Percentiles rank a stretch among this genome's conserved stretches.
Evolutionary conservation across 2,888 invertebrate species (phyloP).

Genomic region (Apamea anceps): DNA sequence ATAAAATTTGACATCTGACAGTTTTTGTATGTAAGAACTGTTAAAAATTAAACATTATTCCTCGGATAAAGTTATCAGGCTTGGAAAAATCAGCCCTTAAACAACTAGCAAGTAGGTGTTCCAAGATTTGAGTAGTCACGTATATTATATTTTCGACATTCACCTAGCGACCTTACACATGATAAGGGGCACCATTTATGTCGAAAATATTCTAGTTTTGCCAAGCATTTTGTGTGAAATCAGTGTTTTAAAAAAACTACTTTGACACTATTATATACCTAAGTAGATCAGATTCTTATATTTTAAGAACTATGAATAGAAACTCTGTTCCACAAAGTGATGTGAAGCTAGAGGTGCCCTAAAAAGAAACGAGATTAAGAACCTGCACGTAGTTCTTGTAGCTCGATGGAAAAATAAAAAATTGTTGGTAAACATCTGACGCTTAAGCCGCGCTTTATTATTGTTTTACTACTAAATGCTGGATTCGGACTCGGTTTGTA

Average conservation of each 20-base stretch:
- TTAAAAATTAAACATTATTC: no score
- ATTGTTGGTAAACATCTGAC: conserved; percentile 68
- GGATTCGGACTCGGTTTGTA: conserved; percentile 11
- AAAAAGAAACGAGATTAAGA: conserved; percentile 67
- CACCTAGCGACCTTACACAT: not conserved
- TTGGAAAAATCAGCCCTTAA: no score
- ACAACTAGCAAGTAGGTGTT: no score
- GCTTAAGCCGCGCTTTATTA: conserved; percentile 45
- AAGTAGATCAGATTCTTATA: not conserved
- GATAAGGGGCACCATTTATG: not conserved
- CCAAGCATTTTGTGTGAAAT: not conserved
- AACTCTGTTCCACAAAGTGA: conserved; percentile 29
- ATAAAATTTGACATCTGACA: no score
- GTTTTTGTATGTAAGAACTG: no score
- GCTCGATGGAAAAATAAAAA: conserved; percentile 70
- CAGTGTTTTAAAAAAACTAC: not conserved
- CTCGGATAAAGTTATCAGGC: no score
- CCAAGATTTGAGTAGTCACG: no score
- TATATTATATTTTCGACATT: not conserved
- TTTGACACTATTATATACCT: no score
- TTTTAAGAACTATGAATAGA: not conserved
- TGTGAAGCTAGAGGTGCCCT: conserved; percentile 47
- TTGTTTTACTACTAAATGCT: conserved; percentile 58
- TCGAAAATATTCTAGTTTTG: no score
- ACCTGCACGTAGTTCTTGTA: conserved; percentile 61